Evolutionary conservation across 2,888 invertebrate genomes (phyloP), one percentile per base, ranked within the genome.

Genomic region (Xylota sylvarum): DNA sequence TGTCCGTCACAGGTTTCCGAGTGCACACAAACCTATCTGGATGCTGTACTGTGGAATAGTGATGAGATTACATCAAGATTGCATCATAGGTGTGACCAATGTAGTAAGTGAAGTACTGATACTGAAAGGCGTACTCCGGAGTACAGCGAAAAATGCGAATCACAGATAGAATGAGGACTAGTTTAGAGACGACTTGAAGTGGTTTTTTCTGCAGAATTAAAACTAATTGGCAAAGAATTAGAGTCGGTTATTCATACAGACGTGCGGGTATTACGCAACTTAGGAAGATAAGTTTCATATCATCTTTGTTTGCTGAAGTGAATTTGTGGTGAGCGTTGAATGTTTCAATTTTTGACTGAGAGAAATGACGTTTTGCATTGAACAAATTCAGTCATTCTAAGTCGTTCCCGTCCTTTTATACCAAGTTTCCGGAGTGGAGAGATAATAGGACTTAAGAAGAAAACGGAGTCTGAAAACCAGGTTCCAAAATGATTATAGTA

Each of bases 51-150:
- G 12, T 10, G 23, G 10, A 52, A 69, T 55, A 52, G 14, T 69
- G 14, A 69, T 67, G 4, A 65, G 12, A 48, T 48, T 50, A 14
- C 40, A 69, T 60, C 30, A 19, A 32, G 7, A 60, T 55, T 78
- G 5, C 46, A 64, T 46, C 62, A 62, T 4, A 3, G 27, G 2
- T 52, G 40, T 40, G n/a, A 43, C 17, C 14, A 19, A 17, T 40
- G 32, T 23, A 43, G 62, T 58, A 35, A 58, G 32, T 48, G 46
- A 35, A 14, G 23, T 10, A n/a, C 23, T n/a, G 7, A 40, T 40
- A 40, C 0, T 40, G 0, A 17, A 7, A 56, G 17, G 17, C 17
- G 17, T 19, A 5, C 35, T 10, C 4, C 7, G 1, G 35, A 35
- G 9, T 35, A 35, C 10, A 32, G n/a, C 4, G n/a, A n/a, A 40